Percentiles rank a stretch among this genome's conserved stretches.
Evolutionary conservation across 2,113 vertebrate genomes (phyloP).

Genomic region (Pan paniscus): DNA sequence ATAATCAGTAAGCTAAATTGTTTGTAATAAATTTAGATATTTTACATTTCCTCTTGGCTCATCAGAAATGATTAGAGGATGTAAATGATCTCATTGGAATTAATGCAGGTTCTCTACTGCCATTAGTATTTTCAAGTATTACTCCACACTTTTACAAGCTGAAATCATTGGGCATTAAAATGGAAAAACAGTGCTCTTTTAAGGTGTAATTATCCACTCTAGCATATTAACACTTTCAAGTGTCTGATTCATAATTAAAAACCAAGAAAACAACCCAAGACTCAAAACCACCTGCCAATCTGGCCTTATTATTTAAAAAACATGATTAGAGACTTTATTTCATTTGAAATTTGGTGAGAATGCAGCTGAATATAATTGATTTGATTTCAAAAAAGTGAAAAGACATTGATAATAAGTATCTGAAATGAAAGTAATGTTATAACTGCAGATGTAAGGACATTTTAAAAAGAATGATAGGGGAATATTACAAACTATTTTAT

Average conservation of each 20-base stretch:
- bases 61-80: constrained; percentile 69
- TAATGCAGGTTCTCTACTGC: constrained; percentile 37
- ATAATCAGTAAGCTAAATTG: constrained; percentile 62
- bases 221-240: constrained; percentile 66
- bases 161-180: constrained; percentile 48
- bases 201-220: constrained; percentile 58
- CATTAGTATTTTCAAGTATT: constrained; percentile 57
- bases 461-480: neutral
- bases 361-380: neutral
- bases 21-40: constrained; percentile 62
- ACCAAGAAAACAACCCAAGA: neutral
- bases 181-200: constrained; percentile 41
- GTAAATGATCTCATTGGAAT: constrained; percentile 62
- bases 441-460: neutral
- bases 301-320: constrained; percentile 31
- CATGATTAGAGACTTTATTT: neutral
- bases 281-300: constrained; percentile 35
- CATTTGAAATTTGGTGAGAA: constrained; percentile 37
- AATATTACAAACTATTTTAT: neutral
- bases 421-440: neutral
- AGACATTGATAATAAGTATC: neutral
- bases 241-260: constrained; percentile 67
- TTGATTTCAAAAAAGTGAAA: neutral
- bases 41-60: constrained; percentile 71
- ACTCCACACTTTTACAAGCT: constrained; percentile 23